Conservation (phyloP, 2,113 vertebrate genomes). For the Heterotis niloticus region DNA sequence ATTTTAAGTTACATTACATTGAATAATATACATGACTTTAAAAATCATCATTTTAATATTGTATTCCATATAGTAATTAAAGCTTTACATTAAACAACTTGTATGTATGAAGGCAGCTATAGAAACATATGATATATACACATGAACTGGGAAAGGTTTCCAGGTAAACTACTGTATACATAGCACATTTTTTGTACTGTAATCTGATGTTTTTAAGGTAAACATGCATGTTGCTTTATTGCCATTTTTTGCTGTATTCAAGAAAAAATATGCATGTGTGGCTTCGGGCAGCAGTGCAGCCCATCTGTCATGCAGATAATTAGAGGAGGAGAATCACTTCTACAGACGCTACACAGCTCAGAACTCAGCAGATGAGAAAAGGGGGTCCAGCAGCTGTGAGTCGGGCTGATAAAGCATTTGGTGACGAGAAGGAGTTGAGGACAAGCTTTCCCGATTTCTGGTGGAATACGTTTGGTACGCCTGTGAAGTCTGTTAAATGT, state of each 20-base stretch:
- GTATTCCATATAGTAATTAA: too few relatives aligned
- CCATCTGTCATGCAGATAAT: conserved; percentile 11
- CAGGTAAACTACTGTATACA: too few relatives aligned
- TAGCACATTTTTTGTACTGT: too few relatives aligned
- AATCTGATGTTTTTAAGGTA: too few relatives aligned
- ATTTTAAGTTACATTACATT: conserved; percentile 26
- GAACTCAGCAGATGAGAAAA: not conserved
- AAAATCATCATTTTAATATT: too few relatives aligned
- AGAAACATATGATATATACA: too few relatives aligned
- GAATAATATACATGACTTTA: too few relatives aligned
- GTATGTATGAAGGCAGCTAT: too few relatives aligned
- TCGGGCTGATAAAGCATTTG: not conserved
- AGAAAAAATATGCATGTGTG: not conserved
- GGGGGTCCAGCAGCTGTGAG: not conserved
- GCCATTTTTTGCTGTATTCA: not conserved
- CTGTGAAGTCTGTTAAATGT: not conserved
- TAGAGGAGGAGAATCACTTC: not conserved
- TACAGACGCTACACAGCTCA: conserved; percentile 7
- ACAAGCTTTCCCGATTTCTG: too few relatives aligned
- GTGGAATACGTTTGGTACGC: too few relatives aligned
- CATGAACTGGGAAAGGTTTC: too few relatives aligned
- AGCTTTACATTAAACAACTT: too few relatives aligned
- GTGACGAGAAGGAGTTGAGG: not conserved
- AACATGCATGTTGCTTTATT: not conserved
- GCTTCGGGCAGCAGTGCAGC: not conserved